Conservation (phyloP, 1,140 invertebrate genomes). For the Brachionus manjavacas region DNA sequence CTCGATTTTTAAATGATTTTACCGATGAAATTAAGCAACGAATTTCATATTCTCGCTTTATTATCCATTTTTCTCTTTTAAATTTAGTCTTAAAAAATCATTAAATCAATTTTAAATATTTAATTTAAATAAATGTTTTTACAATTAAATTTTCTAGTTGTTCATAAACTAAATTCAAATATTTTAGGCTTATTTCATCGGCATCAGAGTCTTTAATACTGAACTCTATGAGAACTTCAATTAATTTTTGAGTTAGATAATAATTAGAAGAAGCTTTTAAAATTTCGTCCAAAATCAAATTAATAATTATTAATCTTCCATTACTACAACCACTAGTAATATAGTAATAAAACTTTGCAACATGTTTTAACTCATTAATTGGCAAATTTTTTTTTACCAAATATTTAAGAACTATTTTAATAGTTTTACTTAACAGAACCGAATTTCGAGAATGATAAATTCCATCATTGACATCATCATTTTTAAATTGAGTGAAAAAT, state of each 20-base stretch:
- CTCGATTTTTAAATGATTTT: background rate
- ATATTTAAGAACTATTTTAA: background rate
- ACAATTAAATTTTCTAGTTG: conserved; percentile 7
- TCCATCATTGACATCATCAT: background rate
- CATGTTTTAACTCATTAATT: background rate
- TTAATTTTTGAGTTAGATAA: background rate
- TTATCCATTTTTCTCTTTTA: conserved; percentile 2
- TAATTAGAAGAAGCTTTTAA: background rate
- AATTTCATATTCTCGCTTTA: background rate
- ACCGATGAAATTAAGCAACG: background rate
- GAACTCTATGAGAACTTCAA: background rate
- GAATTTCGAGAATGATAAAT: background rate
- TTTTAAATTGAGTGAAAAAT: background rate
- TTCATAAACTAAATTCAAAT: background rate
- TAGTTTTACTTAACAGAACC: background rate
- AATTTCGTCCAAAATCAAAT: background rate
- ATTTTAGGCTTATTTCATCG: background rate
- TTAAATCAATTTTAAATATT: background rate
- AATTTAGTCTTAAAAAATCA: background rate
- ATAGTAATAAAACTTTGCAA: conserved; percentile 6
- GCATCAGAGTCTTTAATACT: background rate
- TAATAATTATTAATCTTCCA: background rate
- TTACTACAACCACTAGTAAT: background rate
- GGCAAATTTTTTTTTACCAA: conserved; percentile 12
- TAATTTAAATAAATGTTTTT: background rate